Base-by-base conservation (phyloP, 2,113 vertebrate species). In the Beaufortia kweichowensis region DNA sequence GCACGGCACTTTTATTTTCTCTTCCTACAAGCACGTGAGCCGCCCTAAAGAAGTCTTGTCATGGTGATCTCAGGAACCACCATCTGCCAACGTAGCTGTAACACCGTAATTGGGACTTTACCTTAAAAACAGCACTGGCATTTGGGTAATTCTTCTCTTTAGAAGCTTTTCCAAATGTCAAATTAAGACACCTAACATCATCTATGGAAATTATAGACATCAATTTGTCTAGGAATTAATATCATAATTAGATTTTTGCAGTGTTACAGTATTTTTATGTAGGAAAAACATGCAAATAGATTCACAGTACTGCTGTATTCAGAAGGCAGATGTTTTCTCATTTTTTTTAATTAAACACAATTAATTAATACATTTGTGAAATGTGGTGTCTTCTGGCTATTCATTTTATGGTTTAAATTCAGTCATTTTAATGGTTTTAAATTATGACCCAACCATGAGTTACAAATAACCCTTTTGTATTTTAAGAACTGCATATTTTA, bases 1-100 rank as follows among this genome's bases (percentile, higher is more conserved):
- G 68, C 75, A 77, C 61, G 57, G 29, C 28, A n/a, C 39, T 75
- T 76, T 81, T 76, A 62, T 82, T 87, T 85, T 84, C 77, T 55
- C 1, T 29, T 59, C 61, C 39, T 79, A 77, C 57, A 0, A 48
- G 81, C 83, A 79, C 67, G 56, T 79, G 78, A 85, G 82, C 79
- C 81, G 83, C 75, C 73, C 80, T 79, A 81, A 87, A 46, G 43
- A 46, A 46, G 43, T 14, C 43, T 46, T 17, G 12, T 46, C 15
- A 46, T 4, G 3, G 43, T 46, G 43, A 85, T 62, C 68, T 81
- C 65, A 48, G 15, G 1, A 46, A 68, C 29, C 26, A 41, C 3
- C 10, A 64, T 10, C 67, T 56, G 67, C 67, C 64, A 66, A 29
- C 15, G 17, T 24, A 28, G 64, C 24, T 29, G 33, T 64, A 23